phyloP scores from a whole-genome alignment of 2,113 vertebrate species.

The Hipposideros armiger region DNA sequence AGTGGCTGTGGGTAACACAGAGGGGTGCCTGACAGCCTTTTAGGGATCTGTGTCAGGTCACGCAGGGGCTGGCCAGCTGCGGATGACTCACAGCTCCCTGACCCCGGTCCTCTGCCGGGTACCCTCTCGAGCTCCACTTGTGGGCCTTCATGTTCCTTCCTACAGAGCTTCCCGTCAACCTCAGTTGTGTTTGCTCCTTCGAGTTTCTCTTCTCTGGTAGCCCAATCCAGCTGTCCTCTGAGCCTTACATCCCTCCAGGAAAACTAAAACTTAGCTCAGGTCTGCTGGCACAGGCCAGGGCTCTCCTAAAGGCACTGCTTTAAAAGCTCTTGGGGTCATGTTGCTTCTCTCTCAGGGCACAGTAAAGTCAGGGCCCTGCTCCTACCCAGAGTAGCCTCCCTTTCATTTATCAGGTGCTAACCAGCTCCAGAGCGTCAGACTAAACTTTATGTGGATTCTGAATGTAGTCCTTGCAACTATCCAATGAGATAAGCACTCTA shows the following conservation, averaged over 20 bases:
- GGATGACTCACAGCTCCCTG: background rate
- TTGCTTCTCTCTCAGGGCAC: background rate
- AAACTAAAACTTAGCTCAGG: background rate
- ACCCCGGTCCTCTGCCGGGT: accelerated
- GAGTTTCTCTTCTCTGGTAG: background rate
- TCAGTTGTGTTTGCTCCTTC: background rate
- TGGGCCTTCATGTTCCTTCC: background rate
- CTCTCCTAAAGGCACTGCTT: background rate
- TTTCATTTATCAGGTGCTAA: background rate
- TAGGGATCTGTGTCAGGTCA: no score
- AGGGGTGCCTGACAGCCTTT: no score
- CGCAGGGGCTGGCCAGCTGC: no score
- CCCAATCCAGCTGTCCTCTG: background rate
- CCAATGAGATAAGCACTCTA: background rate
- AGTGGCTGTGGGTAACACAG: background rate
- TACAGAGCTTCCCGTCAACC: no score
- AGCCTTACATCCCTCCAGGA: background rate
- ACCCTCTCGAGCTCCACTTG: accelerated
- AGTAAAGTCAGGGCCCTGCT: background rate
- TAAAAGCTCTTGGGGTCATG: background rate
- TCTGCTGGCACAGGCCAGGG: background rate
- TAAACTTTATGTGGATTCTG: background rate
- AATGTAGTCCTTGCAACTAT: background rate
- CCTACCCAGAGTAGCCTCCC: background rate
- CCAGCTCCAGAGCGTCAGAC: background rate